Evolutionary conservation across 2,888 invertebrate species (phyloP), one percentile per base, ranked within the genome.

Genomic region (Lepidochitona cinerea): DNA sequence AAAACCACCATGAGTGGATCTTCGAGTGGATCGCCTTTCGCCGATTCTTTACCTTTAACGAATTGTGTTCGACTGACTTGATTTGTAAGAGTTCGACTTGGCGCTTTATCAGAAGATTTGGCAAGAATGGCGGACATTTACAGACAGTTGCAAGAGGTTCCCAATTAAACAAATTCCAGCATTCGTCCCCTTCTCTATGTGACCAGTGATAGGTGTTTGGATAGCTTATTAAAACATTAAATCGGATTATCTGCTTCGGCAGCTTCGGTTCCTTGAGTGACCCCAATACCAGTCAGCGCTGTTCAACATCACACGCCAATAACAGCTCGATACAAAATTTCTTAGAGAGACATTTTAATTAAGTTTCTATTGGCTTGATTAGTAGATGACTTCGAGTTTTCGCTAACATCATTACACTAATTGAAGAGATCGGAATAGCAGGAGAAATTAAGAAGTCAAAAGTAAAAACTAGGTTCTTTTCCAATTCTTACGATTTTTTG

Each of bases 31-130:
- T 14, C 32, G 14, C 59, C 12, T 32, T 59, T 2, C 7, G 12
- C 32, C 59, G 59, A 18, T 59, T 59, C 32, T 59, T 29, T 29
- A 29, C 4, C 59, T 29, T 32, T 59, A 59, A 59, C 59, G 59
- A 59, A 29, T 59, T 59, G 59, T 59, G 59, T 59, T 29, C 59
- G 59, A 29, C 59, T 59, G 29, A 59, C 23, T 26, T 59, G 59
- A 2, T 59, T 29, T 14, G 59, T 26, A 29, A 59, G 59, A 29
- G 59, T 2, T 29, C n/a, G n/a, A n/a, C n/a, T n/a, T n/a, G n/a
- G n/a, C n/a, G n/a, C n/a, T n/a, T n/a, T 59, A 3, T 59, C 14
- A 29, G 29, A 29, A 32, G 29, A 14, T 23, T 2, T 26, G 26
- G 59, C 59, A 59, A 7, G 59, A 26, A 2, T 14, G 18, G 29